These are phyloP conservation scores for Cercopithecus neglectus DNA, from an alignment of 2,797 vertebrate species.

Conservation along the genomic window DNA sequence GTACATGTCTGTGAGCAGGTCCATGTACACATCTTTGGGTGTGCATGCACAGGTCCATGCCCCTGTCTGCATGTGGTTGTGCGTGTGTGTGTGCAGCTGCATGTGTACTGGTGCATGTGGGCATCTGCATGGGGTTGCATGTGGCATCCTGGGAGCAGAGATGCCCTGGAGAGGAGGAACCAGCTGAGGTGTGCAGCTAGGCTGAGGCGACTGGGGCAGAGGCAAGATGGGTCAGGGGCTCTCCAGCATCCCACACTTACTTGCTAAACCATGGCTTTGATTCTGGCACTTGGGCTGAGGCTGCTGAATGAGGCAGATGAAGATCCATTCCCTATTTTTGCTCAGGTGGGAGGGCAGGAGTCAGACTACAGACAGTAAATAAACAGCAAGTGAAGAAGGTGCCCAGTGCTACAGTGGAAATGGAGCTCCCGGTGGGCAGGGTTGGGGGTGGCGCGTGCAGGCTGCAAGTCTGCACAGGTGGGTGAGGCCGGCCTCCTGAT, in stretches of 20 bases:
- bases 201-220: background rate
- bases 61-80: background rate
- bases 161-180: background rate
- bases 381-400: background rate
- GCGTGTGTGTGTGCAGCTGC: background rate
- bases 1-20: background rate
- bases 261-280: background rate
- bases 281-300: background rate
- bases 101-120: rapidly evolving
- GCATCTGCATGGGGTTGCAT: background rate
- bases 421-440: background rate
- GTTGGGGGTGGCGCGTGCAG: rapidly evolving
- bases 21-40: background rate
- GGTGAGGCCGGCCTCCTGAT: background rate
- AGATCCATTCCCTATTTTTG: background rate
- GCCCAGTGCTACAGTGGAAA: background rate
- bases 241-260: background rate
- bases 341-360: background rate
- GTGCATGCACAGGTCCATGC: background rate
- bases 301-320: background rate
- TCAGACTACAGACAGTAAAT: background rate
- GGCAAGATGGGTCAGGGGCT: background rate
- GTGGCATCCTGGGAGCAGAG: background rate
- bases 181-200: rapidly evolving
- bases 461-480: background rate